These are phyloP conservation scores for Melinaea marsaeus DNA, from an alignment of 2,888 invertebrate genomes.

Conservation along the genomic window DNA sequence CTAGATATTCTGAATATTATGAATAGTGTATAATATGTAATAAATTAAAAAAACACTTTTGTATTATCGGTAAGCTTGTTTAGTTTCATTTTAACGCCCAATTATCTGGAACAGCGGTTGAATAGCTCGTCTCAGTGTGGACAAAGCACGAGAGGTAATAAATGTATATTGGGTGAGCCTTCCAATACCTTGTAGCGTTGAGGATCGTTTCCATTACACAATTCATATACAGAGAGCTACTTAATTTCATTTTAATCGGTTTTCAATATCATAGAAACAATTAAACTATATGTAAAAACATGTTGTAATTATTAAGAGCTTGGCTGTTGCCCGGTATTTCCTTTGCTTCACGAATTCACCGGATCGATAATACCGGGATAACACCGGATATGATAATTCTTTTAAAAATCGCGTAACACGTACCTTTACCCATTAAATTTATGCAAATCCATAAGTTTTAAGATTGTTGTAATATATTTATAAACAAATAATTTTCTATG, in stretches of 20 bases:
- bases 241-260: background rate
- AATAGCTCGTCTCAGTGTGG: conserved; percentile 40
- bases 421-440: too few relatives aligned
- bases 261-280: background rate
- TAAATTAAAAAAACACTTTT: background rate
- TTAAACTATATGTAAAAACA: background rate
- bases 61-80: conserved; percentile 4
- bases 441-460: too few relatives aligned
- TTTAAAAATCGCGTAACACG: too few relatives aligned
- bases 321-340: too few relatives aligned
- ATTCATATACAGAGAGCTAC: background rate
- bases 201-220: conserved; percentile 18
- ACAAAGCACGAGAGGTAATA: conserved; percentile 56
- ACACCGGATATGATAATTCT: too few relatives aligned
- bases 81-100: conserved; percentile 27
- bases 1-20: too few relatives aligned
- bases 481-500: too few relatives aligned
- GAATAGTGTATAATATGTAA: too few relatives aligned
- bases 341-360: too few relatives aligned
- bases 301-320: too few relatives aligned
- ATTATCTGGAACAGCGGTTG: conserved; percentile 35
- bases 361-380: too few relatives aligned
- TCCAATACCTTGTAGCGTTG: conserved; percentile 30
- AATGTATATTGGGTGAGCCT: conserved; percentile 58
- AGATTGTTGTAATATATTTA: too few relatives aligned